A percentile compares a stretch with the other conserved stretches of the same genome.
Evolutionary conservation across 2,113 vertebrate genomes (phyloP).

Genomic region (Strigops habroptila): DNA sequence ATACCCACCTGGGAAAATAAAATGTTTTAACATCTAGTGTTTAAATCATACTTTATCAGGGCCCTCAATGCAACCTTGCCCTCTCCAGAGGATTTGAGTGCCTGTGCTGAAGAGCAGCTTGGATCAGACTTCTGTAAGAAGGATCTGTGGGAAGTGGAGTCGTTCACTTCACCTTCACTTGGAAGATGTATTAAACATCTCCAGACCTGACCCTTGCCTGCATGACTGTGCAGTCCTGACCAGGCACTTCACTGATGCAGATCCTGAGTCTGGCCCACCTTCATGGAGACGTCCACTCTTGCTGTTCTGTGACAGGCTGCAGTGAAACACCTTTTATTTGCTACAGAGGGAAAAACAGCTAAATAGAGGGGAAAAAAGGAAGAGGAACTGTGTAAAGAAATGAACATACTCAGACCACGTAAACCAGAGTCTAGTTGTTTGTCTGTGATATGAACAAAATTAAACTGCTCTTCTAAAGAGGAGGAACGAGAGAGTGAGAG

Average conservation of each 20-base stretch:
- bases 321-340: background rate
- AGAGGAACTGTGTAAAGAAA: background rate
- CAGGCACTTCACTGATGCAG: background rate
- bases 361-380: background rate
- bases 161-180: background rate
- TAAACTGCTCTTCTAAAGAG: background rate
- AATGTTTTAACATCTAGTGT: background rate
- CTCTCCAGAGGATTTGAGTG: background rate
- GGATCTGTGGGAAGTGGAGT: background rate
- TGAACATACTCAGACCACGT: background rate
- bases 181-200: background rate
- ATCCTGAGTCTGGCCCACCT: background rate
- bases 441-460: background rate
- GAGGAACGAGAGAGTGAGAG: fast-evolving
- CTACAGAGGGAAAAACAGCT: background rate
- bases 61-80: background rate
- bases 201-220: background rate
- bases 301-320: background rate
- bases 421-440: background rate
- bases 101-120: background rate
- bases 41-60: background rate
- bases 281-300: background rate
- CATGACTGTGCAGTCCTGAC: background rate
- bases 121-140: background rate
- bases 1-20: background rate